Conservation (phyloP, 2,113 vertebrate species). For the Tamias sibiricus region DNA sequence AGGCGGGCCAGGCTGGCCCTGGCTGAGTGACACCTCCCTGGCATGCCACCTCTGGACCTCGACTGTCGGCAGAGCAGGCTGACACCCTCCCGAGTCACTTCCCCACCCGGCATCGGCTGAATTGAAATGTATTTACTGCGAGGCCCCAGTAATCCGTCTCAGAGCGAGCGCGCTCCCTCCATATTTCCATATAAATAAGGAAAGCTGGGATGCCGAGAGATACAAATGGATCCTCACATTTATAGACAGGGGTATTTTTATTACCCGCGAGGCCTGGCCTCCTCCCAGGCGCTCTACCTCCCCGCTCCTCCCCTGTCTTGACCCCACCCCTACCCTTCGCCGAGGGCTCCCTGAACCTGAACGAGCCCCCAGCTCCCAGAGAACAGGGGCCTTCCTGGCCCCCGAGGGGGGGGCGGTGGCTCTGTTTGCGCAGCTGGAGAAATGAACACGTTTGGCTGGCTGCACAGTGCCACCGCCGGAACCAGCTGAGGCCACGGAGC, state of each 20-base stretch:
- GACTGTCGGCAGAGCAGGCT: not conserved
- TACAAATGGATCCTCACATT: not conserved
- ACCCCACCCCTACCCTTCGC: fast-evolving
- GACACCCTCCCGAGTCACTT: not conserved
- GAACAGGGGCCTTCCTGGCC: not conserved
- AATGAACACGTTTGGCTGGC: fast-evolving
- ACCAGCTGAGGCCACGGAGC: not conserved
- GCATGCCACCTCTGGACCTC: not conserved
- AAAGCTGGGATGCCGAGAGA: not conserved
- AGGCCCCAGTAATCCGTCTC: slow-evolving; percentile 26
- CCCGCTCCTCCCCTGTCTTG: not conserved
- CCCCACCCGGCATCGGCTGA: fast-evolving
- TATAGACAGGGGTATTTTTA: not conserved
- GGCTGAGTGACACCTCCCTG: fast-evolving
- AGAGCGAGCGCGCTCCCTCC: fast-evolving
- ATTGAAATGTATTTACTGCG: not conserved
- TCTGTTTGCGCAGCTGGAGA: not conserved
- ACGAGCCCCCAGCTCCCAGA: not conserved
- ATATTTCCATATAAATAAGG: slow-evolving; percentile 72
- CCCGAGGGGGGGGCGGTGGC: not conserved
- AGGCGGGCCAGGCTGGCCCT: not conserved
- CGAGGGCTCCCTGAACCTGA: not conserved
- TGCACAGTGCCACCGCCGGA: not conserved
- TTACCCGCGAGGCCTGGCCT: not conserved
- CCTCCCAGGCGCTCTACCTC: not conserved